Evolutionary conservation across 2,888 invertebrate genomes (phyloP).

Genomic region (Azorinus chamasolen): DNA sequence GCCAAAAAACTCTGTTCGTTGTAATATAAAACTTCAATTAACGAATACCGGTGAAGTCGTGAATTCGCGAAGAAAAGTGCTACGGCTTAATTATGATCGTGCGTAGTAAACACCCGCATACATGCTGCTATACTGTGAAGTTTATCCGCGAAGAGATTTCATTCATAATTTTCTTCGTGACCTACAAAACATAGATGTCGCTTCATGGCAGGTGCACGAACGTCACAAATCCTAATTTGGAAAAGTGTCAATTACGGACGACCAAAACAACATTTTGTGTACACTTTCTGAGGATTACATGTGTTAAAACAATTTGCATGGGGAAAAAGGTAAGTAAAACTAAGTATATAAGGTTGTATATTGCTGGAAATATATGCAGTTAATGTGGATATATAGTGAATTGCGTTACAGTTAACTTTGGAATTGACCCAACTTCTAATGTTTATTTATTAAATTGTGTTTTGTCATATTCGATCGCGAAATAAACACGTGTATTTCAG

Average conservation of each 20-base stretch:
- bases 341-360: too few relatives aligned
- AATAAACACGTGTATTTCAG: too few relatives aligned
- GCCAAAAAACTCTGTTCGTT: too few relatives aligned
- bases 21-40: too few relatives aligned
- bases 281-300: constrained; percentile 32
- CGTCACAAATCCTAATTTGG: constrained; percentile 68
- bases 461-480: background rate
- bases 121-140: background rate
- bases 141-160: constrained; percentile 11
- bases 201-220: constrained; percentile 55
- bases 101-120: background rate
- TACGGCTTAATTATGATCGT: too few relatives aligned
- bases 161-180: constrained; percentile 56
- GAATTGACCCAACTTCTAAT: constrained; percentile 40
- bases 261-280: constrained; percentile 49
- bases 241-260: constrained; percentile 67
- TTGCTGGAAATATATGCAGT: too few relatives aligned
- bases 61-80: too few relatives aligned
- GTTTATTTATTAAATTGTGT: constrained; percentile 42
- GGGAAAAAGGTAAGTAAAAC: too few relatives aligned
- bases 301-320: constrained; percentile 8
- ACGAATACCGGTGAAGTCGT: too few relatives aligned
- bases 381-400: too few relatives aligned
- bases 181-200: constrained; percentile 52
- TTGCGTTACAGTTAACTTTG: constrained; percentile 6